Evolutionary conservation across 2,113 vertebrate genomes (phyloP).

Genomic region (Gadus chalcogrammus): DNA sequence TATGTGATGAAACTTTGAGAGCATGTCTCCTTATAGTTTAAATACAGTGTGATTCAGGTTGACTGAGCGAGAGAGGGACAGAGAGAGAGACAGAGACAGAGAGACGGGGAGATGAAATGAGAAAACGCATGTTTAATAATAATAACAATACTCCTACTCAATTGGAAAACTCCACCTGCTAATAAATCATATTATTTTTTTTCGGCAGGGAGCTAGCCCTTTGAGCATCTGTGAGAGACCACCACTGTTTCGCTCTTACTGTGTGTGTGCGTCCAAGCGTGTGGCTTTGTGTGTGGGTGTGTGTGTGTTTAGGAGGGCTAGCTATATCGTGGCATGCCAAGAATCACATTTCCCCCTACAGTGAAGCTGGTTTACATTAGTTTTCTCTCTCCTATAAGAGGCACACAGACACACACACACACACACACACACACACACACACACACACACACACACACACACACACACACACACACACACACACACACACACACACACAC

Average conservation of each 20-base stretch:
- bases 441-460: conserved; percentile 41
- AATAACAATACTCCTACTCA: neutral
- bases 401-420: conserved; percentile 1
- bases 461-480: too few species aligned
- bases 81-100: neutral
- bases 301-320: conserved; percentile 51
- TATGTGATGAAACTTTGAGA: too few species aligned
- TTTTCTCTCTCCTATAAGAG: conserved; percentile 2
- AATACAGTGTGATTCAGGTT: too few species aligned
- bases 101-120: conserved; percentile 4
- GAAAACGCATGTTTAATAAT: too few species aligned
- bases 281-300: conserved; percentile 12
- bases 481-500: conserved; percentile 2
- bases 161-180: conserved; percentile 29
- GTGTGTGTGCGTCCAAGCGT: conserved; percentile 13
- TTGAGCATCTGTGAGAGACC: conserved; percentile 40
- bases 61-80: too few species aligned
- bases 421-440: conserved; percentile 1
- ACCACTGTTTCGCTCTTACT: conserved; percentile 26
- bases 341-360: conserved; percentile 66
- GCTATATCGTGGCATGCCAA: conserved; percentile 64
- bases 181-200: conserved; percentile 51
- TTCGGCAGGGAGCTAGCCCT: conserved; percentile 25
- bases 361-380: conserved; percentile 68
- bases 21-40: too few species aligned